These are phyloP conservation scores for Vipera latastei DNA, from an alignment of 2,797 vertebrate species.

Conservation along the genomic window DNA sequence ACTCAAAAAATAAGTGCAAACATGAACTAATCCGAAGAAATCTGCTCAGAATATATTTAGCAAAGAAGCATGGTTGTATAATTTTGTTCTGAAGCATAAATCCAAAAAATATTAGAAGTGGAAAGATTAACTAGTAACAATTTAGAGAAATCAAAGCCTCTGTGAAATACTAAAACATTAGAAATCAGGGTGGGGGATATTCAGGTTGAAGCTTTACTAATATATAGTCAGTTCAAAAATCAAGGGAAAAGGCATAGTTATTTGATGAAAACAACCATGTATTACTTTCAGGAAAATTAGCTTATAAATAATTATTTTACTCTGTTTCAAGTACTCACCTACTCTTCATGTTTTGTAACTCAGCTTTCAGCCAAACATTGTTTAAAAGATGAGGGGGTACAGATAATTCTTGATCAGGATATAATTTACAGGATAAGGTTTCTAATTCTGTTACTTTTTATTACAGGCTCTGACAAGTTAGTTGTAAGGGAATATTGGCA, in stretches of 20 bases:
- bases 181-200: background rate
- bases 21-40: background rate
- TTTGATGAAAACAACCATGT: background rate
- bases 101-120: background rate
- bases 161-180: background rate
- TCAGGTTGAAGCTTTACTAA: background rate
- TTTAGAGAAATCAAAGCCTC: background rate
- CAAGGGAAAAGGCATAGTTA: background rate
- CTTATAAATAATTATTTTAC: constrained; percentile 1
- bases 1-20: background rate
- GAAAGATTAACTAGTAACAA: background rate
- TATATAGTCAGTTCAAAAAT: background rate
- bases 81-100: background rate
- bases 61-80: background rate
- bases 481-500: background rate
- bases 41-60: background rate
- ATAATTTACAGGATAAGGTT: background rate
- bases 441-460: background rate
- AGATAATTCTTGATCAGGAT: background rate
- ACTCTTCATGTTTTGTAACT: background rate
- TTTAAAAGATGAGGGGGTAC: background rate
- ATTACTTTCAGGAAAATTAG: background rate
- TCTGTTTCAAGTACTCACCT: background rate
- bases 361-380: background rate
- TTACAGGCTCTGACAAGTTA: background rate